phyloP scores from a whole-genome alignment of 1,140 invertebrate species.

The Papilio machaon region DNA sequence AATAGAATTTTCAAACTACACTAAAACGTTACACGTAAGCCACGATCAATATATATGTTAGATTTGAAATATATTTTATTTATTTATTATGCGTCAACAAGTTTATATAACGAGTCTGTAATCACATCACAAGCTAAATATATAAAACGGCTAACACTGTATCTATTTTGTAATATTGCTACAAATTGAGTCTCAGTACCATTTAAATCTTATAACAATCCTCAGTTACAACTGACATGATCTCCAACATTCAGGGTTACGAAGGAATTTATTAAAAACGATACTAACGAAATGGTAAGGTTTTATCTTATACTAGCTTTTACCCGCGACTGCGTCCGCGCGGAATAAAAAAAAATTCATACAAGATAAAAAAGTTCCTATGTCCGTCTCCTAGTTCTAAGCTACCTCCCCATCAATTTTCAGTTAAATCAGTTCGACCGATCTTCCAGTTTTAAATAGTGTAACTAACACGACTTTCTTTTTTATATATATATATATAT shows the following conservation, averaged over 20 bases:
- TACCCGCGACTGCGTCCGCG: too few relatives aligned
- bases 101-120: slow-evolving; percentile 64
- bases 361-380: too few relatives aligned
- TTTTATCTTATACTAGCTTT: too few relatives aligned
- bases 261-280: background rate
- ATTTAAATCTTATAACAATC: too few relatives aligned
- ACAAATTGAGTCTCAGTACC: slow-evolving; percentile 4
- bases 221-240: background rate
- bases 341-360: too few relatives aligned
- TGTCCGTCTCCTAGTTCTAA: too few relatives aligned
- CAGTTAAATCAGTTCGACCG: too few relatives aligned
- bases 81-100: slow-evolving; percentile 79
- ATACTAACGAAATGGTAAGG: background rate
- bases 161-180: slow-evolving; percentile 35
- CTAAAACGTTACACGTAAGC: slow-evolving; percentile 69
- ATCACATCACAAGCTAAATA: slow-evolving; percentile 64
- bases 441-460: too few relatives aligned
- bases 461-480: too few relatives aligned
- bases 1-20: slow-evolving; percentile 48
- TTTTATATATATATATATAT: too few relatives aligned
- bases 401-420: too few relatives aligned
- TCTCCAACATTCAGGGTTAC: background rate
- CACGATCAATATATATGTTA: slow-evolving; percentile 63
- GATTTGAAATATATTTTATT: slow-evolving; percentile 61
- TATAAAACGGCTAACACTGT: slow-evolving; percentile 55